Evolutionary conservation across 2,797 vertebrate species (phyloP), one percentile per base, ranked within the genome.

Genomic region (Triplophysa bombifrons): DNA sequence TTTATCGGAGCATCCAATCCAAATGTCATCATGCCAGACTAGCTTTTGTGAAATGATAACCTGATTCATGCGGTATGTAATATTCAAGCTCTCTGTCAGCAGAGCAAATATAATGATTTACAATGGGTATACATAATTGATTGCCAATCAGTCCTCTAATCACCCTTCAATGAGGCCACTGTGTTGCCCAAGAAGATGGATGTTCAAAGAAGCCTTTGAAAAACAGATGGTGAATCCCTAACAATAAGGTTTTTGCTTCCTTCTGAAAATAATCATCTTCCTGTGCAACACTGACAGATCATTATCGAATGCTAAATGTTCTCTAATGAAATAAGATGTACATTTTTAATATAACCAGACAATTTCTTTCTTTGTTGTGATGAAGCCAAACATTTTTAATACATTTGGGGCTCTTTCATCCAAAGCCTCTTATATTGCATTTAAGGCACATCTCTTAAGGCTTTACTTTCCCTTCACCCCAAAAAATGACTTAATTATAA

Each of bases 141-240:
- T 91, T 88, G 90, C 83, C 87, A 88, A 90, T 90, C 87, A 84
- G 84, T 89, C 90, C 90, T 85, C 64, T 82, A 82, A 83, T 88
- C 86, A 83, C 81, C 89, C 87, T 84, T 84, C 4, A 77, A 86
- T 88, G 87, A 75, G 89, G 84, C 89, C 89, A 87, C 84, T 76
- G 87, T 83, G 85, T 87, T 89, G 82, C 84, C 88, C 87, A 83
- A 76, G 84, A 91, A 91, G 91, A 94, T 88, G 86, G 87, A 93
- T 93, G 90, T 90, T 88, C 85, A 87, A 88, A 74, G 20, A 58
- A 88, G 86, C 85, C 88, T 92, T 88, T 90, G 91, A 91, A 92
- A 90, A 93, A 90, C 92, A 94, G 93, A 94, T 94, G 93, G 92
- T 91, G 84, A 90, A 85, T 90, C 88, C 89, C 89, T 87, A 93